phyloP scores from a whole-genome alignment of 2,113 vertebrate genomes.

The Leptosomus discolor region DNA sequence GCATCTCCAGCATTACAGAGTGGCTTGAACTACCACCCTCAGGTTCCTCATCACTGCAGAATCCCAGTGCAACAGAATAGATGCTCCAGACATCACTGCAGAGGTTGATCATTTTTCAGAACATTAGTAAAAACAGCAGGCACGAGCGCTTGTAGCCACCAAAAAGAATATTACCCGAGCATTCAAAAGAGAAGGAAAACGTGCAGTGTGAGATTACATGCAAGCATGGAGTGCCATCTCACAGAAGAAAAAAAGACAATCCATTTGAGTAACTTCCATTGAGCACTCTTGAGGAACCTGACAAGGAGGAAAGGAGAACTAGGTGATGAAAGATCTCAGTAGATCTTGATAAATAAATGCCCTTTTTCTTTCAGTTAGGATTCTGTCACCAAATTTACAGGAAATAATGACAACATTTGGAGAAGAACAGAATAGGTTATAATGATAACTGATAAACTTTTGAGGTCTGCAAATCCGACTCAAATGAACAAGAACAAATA shows the following conservation, averaged over 20 bases:
- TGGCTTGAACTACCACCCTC: neutral
- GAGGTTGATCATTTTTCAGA: neutral
- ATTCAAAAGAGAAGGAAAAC: neutral
- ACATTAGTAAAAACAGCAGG: neutral
- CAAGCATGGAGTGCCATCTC: neutral
- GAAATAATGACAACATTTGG: neutral
- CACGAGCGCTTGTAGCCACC: neutral
- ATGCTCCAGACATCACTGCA: neutral
- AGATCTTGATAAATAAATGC: neutral
- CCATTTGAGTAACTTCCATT: neutral
- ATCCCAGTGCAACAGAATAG: neutral
- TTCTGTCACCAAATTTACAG: neutral
- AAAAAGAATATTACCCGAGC: neutral
- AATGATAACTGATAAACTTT: neutral
- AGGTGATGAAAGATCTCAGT: conserved; percentile 1
- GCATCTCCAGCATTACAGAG: neutral
- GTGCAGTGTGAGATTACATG: neutral
- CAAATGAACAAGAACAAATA: neutral
- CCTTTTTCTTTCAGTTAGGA: neutral
- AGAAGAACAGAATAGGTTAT: neutral
- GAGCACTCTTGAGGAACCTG: neutral
- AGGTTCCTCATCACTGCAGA: neutral
- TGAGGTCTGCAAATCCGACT: neutral
- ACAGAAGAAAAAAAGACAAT: neutral
- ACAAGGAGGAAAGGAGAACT: neutral